A percentile compares a stretch with the other conserved stretches of the same genome.
Conservation (phyloP, 2,797 vertebrate genomes). For the Lutjanus argentimaculatus region DNA sequence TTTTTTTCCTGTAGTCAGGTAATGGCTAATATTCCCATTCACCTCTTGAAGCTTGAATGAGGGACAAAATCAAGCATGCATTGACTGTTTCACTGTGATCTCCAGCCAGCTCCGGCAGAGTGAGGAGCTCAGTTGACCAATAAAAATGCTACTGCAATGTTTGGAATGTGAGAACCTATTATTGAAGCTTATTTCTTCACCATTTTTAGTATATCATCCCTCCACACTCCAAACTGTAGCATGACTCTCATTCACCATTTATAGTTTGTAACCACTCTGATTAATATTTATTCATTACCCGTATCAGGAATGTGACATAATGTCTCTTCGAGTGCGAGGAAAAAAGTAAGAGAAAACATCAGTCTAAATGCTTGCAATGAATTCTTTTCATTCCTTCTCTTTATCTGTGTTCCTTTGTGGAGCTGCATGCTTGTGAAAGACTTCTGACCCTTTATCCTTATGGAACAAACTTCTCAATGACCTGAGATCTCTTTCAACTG, state of each 20-base stretch:
- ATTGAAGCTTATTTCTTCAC: too few species aligned
- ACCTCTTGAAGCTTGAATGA: too few species aligned
- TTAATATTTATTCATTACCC: neutral
- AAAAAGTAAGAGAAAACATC: neutral
- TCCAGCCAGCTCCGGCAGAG: too few species aligned
- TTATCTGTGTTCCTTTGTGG: neutral
- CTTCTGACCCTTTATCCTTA: neutral
- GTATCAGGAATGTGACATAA: neutral
- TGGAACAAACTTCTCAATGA: neutral
- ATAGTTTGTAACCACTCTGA: neutral
- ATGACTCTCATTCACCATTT: neutral
- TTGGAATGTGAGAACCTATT: too few species aligned
- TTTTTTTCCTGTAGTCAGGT: too few species aligned
- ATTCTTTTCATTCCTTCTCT: conserved; percentile 4
- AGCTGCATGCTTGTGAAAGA: neutral
- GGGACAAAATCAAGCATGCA: too few species aligned
- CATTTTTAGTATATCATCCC: too few species aligned
- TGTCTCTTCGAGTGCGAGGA: neutral
- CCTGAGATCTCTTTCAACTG: neutral
- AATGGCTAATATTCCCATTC: too few species aligned
- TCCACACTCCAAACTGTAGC: neutral
- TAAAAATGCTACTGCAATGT: too few species aligned
- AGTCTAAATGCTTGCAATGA: neutral
- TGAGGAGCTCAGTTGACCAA: too few species aligned
- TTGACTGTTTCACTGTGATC: too few species aligned